These are phyloP conservation scores for Nomada hirtipes DNA, from an alignment of 2,888 invertebrate genomes.

Conservation along the genomic window DNA sequence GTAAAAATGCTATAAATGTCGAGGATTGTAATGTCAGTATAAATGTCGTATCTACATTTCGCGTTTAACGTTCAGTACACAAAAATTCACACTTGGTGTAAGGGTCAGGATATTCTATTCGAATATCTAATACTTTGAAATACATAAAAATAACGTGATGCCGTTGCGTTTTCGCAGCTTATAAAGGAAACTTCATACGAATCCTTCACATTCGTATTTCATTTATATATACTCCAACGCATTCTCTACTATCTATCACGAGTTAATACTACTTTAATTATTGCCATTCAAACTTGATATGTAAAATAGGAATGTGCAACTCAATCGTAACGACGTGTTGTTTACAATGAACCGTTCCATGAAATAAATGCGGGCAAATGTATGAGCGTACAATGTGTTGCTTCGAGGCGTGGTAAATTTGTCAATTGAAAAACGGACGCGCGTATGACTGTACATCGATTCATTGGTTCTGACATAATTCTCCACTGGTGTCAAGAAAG, in stretches of 20 bases:
- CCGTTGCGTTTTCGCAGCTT: conserved; percentile 18
- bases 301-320: conserved; percentile 47
- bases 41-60: conserved; percentile 46
- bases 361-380: conserved; percentile 41
- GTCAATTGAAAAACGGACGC: conserved; percentile 58
- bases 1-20: conserved; percentile 44
- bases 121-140: conserved; percentile 34
- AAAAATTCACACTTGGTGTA: conserved; percentile 41
- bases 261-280: conserved; percentile 39
- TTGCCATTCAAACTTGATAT: conserved; percentile 38
- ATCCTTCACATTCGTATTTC: conserved; percentile 23
- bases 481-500: conserved; percentile 84
- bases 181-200: conserved; percentile 29
- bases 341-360: conserved; percentile 30
- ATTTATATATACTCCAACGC: conserved; percentile 8
- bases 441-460: conserved; percentile 72
- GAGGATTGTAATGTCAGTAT: conserved; percentile 25
- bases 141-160: conserved; percentile 26
- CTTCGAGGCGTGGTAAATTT: conserved; percentile 27
- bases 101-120: neutral
- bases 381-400: conserved; percentile 13
- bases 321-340: conserved; percentile 19
- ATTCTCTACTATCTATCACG: conserved; percentile 23
- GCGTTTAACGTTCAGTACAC: conserved; percentile 37
- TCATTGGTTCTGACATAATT: conserved; percentile 35